Conservation (phyloP, 2,797 vertebrate genomes). For the Pygocentrus nattereri region DNA sequence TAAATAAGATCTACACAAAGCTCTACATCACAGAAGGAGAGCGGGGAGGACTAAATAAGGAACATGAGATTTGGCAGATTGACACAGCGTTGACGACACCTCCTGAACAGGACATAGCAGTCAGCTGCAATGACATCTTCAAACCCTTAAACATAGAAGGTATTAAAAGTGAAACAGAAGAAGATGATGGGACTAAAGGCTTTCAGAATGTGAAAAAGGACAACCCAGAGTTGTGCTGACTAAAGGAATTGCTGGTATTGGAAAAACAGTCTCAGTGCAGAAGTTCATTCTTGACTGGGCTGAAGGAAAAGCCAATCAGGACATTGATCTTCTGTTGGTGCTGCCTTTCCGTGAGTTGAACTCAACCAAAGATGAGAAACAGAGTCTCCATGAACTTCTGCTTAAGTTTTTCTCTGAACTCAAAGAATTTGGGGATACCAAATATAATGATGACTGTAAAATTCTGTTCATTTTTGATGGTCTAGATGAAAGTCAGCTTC, state of each 20-base stretch:
- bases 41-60: background rate
- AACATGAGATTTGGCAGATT: slow-evolving; percentile 33
- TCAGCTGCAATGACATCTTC: slow-evolving; percentile 40
- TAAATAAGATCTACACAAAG: slow-evolving; percentile 37
- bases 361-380: background rate
- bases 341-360: slow-evolving; percentile 29
- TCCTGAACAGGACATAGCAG: background rate
- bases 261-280: too few species aligned
- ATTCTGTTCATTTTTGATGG: slow-evolving; percentile 22
- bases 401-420: background rate
- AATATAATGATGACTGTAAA: background rate
- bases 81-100: background rate
- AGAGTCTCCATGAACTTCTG: slow-evolving; percentile 17
- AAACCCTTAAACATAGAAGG: slow-evolving; percentile 3
- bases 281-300: too few species aligned
- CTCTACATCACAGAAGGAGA: slow-evolving; percentile 33
- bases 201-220: background rate
- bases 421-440: background rate
- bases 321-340: too few species aligned
- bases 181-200: background rate
- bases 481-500: slow-evolving; percentile 23
- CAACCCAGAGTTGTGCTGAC: slow-evolving; percentile 17
- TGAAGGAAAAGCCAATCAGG: too few species aligned
- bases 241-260: slow-evolving; percentile 26
- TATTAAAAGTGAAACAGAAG: background rate